Evolutionary conservation across 2,888 invertebrate genomes (phyloP), one percentile per base, ranked within the genome.

Genomic region (Phaonia tiefii): DNA sequence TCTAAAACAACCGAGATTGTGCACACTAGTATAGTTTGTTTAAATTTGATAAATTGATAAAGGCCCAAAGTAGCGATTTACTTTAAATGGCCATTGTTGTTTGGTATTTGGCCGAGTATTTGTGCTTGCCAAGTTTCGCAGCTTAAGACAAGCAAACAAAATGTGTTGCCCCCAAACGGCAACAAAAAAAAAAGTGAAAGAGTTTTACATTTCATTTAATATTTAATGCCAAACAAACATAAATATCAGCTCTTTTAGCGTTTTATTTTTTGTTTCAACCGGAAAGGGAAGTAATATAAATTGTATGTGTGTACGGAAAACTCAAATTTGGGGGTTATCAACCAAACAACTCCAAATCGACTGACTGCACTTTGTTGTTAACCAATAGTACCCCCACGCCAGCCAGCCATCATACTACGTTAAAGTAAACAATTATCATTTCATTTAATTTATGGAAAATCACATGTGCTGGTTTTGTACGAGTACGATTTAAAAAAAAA

Each of bases 241-340:
- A 54, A 54, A 54, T 54, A 54, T 54, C 54, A 54, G 54, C 25
- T 25, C 8, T 22, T 54, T 11, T 5, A 31, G 20, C 20, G 22
- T 31, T 17, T 31, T 58, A 25, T 58, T 44, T 11, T 31, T 46
- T n/a, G 58, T 37, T 75, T 60, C n/a, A 60, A 70, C 71, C 77
- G 80, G 77, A 80, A 77, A 60, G 22, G 74, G 77, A 80, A 80
- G 76, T 74, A 70, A 63, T 15, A 66, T 10, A 74, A 17, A 17
- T 54, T 54, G 26, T 22, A 15, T 26, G 26, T 65, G 17, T 65
- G 44, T 26, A 31, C 13, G 44, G 44, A 44, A 13, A 44, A n/a
- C 44, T 49, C 49, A 31, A 3, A 31, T 5, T 31, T 31, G 31
- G 31, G 31, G 31, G 31, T 31, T 31, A 31, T 8, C 31, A 31